Evolutionary conservation across 1,140 invertebrate genomes (phyloP), one percentile per base, ranked within the genome.

Genomic region (Drosophila suzukii): DNA sequence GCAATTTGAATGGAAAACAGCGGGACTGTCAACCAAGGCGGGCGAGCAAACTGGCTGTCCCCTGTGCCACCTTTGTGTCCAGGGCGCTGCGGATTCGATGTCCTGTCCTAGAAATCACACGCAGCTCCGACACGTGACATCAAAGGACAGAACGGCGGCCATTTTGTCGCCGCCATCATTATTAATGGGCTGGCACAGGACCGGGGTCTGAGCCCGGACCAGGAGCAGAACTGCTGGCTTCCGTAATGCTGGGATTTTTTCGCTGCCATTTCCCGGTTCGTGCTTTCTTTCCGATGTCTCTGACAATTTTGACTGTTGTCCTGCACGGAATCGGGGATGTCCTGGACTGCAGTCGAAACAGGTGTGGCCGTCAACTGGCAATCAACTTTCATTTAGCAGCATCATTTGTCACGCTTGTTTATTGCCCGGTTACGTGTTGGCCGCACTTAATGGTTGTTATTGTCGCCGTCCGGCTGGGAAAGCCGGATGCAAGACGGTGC

Each of bases 341-440:
- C 38, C 65, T 32, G 78, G 38, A 38, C 50, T 41, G 30, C 63
- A 62, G 71, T 60, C 50, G 54, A 50, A 76, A 76, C 79, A 83
- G 84, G 84, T 88, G 79, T 88, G 84, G 65, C 72, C 76, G 83
- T 88, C 83, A 88, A 89, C 83, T 89, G 83, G 84, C 84, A 88
- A 88, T 88, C 84, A 88, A 88, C 80, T 89, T 89, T 84, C 84
- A 89, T 88, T 88, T 88, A 89, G 84, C 85, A 89, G 84, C 84
- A 84, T 88, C 84, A 88, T 88, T 88, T 88, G 84, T 88, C 84
- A 84, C 84, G 77, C 77, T 88, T 88, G 84, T 88, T 88, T 88
- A 88, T 88, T 88, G 85, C 84, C 84, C 84, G 58, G 84, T 84
- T 88, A 88, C 84, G 83, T 88, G 83, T 71, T 89, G 83, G 80